These are phyloP conservation scores for Sebastes nivosus DNA, from an alignment of 2,797 vertebrate species.

Conservation along the genomic window DNA sequence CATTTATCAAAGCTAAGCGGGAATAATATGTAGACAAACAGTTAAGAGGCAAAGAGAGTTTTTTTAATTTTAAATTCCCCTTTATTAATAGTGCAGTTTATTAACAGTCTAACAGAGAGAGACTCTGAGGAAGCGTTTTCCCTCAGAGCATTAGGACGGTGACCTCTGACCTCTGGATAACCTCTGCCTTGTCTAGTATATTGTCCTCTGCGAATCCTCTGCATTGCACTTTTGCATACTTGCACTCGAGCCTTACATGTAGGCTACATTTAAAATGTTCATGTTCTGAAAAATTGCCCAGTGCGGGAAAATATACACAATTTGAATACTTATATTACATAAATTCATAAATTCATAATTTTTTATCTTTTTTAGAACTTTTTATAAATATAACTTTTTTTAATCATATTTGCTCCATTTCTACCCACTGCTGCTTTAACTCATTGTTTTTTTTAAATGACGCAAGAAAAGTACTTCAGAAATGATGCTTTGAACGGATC, in stretches of 20 bases:
- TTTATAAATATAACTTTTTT: too few species aligned
- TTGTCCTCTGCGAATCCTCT: not conserved
- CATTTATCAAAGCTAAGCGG: slow-evolving; percentile 9
- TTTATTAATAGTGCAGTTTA: not conserved
- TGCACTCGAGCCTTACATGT: not conserved
- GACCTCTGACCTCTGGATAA: not conserved
- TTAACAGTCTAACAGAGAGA: not conserved
- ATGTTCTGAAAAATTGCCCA: not conserved
- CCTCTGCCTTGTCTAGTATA: not conserved
- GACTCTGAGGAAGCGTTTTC: not conserved
- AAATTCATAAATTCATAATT: not conserved
- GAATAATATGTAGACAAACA: slow-evolving; percentile 23
- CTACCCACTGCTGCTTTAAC: too few species aligned
- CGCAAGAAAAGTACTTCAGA: not conserved
- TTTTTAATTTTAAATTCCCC: not conserved
- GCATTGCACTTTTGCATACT: not conserved
- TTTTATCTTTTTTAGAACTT: too few species aligned
- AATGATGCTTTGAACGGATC: not conserved
- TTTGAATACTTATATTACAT: not conserved
- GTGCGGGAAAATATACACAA: not conserved
- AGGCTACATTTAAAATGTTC: fast-evolving
- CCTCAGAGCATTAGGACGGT: not conserved
- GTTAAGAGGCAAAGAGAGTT: not conserved
- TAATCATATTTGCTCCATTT: too few species aligned
- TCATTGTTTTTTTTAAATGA: too few species aligned